Evolutionary conservation across 1,140 invertebrate species (phyloP).

Genomic region (Drosophila ohnishii): DNA sequence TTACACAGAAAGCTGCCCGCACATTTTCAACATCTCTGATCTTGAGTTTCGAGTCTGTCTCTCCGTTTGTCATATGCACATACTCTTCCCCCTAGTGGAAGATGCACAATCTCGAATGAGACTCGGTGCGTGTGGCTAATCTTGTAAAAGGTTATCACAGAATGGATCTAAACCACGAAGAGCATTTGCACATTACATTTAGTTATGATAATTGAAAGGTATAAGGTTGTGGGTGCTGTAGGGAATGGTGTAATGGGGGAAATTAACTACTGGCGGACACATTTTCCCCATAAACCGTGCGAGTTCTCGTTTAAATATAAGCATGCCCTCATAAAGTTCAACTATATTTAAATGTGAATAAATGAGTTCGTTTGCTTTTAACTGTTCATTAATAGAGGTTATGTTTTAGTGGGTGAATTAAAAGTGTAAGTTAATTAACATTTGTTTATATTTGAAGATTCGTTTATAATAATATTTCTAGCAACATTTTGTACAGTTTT

Average conservation of each 20-base stretch:
- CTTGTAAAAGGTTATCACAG: slow-evolving; percentile 11
- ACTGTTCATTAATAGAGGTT: not conserved
- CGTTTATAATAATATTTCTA: not conserved
- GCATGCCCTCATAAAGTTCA: not conserved
- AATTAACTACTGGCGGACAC: not conserved
- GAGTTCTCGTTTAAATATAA: slow-evolving; percentile 4
- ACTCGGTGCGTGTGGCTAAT: slow-evolving; percentile 27
- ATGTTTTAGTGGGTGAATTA: not conserved
- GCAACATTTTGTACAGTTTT: not conserved
- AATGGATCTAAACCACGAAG: slow-evolving; percentile 16
- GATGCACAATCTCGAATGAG: slow-evolving; percentile 14
- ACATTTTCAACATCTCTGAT: slow-evolving; percentile 75
- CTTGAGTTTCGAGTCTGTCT: slow-evolving; percentile 51
- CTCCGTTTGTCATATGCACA: slow-evolving; percentile 2
- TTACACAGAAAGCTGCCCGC: slow-evolving; percentile 60
- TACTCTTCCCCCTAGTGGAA: slow-evolving; percentile 15
- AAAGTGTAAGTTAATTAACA: not conserved
- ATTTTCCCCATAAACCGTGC: not conserved
- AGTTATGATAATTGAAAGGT: slow-evolving; percentile 32
- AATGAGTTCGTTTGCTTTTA: slow-evolving; percentile 1
- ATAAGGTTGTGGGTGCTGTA: not conserved
- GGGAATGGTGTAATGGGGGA: not conserved
- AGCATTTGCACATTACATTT: slow-evolving; percentile 19
- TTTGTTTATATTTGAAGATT: not conserved
- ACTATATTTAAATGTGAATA: not conserved